Evolutionary conservation across 2,113 vertebrate genomes (phyloP).

Genomic region (Oplegnathus fasciatus): DNA sequence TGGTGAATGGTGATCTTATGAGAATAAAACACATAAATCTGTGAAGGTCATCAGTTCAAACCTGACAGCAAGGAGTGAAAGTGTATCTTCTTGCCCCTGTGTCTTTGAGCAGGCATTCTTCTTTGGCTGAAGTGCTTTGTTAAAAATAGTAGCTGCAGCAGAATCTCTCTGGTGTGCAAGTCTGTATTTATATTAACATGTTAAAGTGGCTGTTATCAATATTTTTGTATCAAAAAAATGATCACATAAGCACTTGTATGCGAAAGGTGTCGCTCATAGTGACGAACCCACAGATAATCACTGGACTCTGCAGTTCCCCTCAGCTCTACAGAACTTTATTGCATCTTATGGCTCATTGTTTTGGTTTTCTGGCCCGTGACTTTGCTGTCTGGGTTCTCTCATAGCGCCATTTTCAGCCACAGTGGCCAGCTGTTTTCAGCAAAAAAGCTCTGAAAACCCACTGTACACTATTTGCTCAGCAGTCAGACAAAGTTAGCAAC

Average conservation of each 20-base stretch:
- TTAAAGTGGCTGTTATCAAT: background rate
- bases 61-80: background rate
- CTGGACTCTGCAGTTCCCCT: too few relatives aligned
- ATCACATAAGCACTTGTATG: background rate
- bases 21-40: background rate
- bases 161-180: background rate
- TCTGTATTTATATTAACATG: background rate
- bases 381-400: background rate
- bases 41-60: background rate
- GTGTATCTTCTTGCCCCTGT: background rate
- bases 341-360: background rate
- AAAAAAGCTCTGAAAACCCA: background rate
- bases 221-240: background rate
- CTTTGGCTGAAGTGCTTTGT: background rate
- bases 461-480: background rate
- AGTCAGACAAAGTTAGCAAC: background rate
- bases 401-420: background rate
- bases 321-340: background rate
- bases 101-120: background rate
- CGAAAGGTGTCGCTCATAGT: background rate
- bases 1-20: background rate
- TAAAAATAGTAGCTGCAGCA: background rate
- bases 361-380: background rate
- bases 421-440: background rate
- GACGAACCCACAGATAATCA: background rate